phyloP scores from a whole-genome alignment of 2,888 invertebrate species.

The Maniola hyperantus region DNA sequence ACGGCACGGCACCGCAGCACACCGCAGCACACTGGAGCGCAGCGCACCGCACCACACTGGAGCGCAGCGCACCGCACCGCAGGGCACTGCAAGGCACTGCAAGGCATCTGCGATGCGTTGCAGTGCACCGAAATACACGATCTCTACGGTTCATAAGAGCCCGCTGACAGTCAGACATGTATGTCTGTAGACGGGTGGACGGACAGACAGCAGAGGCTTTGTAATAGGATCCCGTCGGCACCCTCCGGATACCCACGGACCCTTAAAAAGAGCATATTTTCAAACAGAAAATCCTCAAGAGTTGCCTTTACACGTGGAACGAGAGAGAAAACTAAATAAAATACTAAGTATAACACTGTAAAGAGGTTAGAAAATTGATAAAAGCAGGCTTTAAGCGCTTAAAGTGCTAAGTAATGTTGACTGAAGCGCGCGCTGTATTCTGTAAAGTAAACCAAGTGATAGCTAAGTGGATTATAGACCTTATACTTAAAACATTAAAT shows the following conservation, averaged over 20 bases:
- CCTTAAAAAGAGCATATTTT: not conserved
- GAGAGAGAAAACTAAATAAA: conserved; percentile 10
- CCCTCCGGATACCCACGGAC: too few species aligned
- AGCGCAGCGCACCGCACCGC: too few species aligned
- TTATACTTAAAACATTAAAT: not conserved
- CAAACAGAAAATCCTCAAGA: not conserved
- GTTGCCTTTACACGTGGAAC: conserved; percentile 2
- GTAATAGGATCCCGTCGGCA: too few species aligned
- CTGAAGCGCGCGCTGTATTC: conserved; percentile 16
- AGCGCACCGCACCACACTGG: too few species aligned
- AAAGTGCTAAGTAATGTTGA: conserved; percentile 25
- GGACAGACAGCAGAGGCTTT: too few species aligned
- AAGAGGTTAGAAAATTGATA: conserved; percentile 21
- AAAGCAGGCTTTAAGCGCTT: conserved; percentile 11
- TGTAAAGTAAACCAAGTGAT: not conserved
- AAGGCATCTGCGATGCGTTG: too few species aligned
- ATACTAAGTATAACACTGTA: conserved; percentile 13
- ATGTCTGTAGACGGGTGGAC: too few species aligned
- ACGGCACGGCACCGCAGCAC: too few species aligned
- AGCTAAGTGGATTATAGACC: not conserved
- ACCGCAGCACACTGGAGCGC: too few species aligned
- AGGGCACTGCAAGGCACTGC: too few species aligned
- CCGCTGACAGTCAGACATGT: too few species aligned
- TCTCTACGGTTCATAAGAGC: not conserved
- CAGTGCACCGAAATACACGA: not conserved